Base-by-base conservation (phyloP, 2,888 invertebrate genomes). In the Tethea ocularis region DNA sequence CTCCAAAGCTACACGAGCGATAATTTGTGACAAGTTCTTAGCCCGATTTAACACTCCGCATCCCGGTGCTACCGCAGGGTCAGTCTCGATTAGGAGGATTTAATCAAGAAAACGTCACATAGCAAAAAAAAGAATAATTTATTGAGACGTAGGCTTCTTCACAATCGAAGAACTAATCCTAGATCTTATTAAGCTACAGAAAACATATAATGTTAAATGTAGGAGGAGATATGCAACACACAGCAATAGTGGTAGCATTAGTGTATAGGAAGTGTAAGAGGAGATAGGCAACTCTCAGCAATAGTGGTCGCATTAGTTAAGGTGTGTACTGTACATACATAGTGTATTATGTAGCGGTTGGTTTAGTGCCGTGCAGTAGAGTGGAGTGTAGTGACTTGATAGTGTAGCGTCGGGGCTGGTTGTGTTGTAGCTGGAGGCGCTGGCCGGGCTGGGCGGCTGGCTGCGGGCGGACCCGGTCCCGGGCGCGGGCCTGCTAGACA, bases 361-460 rank as follows among this genome's bases (percentile, higher is more conserved):
- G 60, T 11, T 13, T 36, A 36, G 36, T 36, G 36, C 36, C 2
- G 36, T 36, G 36, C 36, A 13, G 36, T 36, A n/a, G n/a, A 26
- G 33, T 13, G 33, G 5, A 11, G 33, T 36, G 36, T 36, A 36
- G 80, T 68, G 74, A 69, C 72, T 74, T 70, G 78, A 71, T 80
- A 53, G 52, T 53, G 52, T 29, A 53, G 52, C 29, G 54, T 54
- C 22, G 54, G 29, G 54, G 29, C 46, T 46, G 74, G 77, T 84
- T 87, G 83, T 91, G 85, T 91, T 93, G 83, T 93, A 93, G 93
- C 86, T 93, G 91, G 93, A 93, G 91, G 89, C 93, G 88, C 84
- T 93, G 84, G 91, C 93, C 74, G 92, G 92, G 70, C 87, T 90
- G 83, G 85, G 91, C 86, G 92, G 91, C 71, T 91, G 91, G 91